phyloP scores from a whole-genome alignment of 1,140 invertebrate species.

The Drosophila biarmipes region DNA sequence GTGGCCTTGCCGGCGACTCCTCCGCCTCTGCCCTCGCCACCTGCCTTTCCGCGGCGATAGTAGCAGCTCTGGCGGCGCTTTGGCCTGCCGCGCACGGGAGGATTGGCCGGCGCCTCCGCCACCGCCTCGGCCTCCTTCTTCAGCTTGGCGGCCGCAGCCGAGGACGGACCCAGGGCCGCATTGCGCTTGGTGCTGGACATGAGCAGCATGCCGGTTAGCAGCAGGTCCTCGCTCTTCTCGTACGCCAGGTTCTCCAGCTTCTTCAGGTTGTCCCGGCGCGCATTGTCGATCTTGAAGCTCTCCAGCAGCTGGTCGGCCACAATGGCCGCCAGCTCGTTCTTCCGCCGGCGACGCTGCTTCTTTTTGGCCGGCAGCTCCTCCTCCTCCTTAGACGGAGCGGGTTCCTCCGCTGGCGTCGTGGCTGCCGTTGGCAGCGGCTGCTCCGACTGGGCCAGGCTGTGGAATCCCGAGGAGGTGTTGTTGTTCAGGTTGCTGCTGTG shows the following conservation, averaged over 20 bases:
- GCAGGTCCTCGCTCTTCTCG: conserved; percentile 73
- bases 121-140: conserved; percentile 15
- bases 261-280: conserved; percentile 79
- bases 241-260: conserved; percentile 82
- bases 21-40: background rate
- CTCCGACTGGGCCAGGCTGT: conserved; percentile 70
- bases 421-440: conserved; percentile 1
- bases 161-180: conserved; percentile 30
- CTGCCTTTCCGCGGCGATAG: conserved; percentile 54
- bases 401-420: background rate
- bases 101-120: background rate
- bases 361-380: conserved; percentile 51
- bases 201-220: conserved; percentile 79
- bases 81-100: conserved; percentile 38
- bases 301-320: conserved; percentile 83
- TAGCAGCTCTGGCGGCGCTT: conserved; percentile 71
- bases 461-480: conserved; percentile 80
- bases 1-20: conserved; percentile 16
- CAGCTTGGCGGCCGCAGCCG: conserved; percentile 32
- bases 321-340: conserved; percentile 83
- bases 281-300: conserved; percentile 84
- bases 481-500: conserved; percentile 76
- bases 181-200: conserved; percentile 82
- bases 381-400: background rate
- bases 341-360: conserved; percentile 73